Percentiles rank a stretch among this genome's conserved stretches.
Evolutionary conservation across 30 jellyfish, hydroid and myxozoan species (phyloP).

Genomic region (Aurelia aurita): DNA sequence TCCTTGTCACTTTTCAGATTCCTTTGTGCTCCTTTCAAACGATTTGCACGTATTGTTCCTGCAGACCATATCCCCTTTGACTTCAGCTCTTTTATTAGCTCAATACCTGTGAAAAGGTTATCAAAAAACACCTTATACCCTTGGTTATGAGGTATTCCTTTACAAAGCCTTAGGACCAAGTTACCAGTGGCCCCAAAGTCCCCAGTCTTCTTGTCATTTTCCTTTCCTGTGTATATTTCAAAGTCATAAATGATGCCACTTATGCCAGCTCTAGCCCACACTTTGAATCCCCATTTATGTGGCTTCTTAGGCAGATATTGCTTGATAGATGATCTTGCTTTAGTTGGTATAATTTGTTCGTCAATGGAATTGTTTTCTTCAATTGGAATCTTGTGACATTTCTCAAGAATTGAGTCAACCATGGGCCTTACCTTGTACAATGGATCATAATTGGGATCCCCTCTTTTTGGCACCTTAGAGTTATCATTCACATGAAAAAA

Average conservation of each 20-base stretch:
- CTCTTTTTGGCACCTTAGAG: too few relatives aligned
- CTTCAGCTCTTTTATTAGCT: background rate
- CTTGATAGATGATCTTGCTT: conserved; percentile 16
- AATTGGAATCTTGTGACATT: conserved; percentile 1
- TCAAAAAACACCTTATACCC: too few relatives aligned
- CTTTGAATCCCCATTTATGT: conserved; percentile 15
- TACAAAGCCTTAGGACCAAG: conserved; percentile 21
- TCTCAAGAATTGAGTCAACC: background rate
- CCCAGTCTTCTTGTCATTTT: background rate
- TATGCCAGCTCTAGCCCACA: conserved; percentile 23
- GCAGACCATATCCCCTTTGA: background rate
- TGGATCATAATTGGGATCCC: too few relatives aligned
- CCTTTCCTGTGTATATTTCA: conserved; percentile 20
- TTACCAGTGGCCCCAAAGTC: conserved; percentile 24
- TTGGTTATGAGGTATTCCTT: too few relatives aligned
- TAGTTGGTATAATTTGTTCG: conserved; percentile 5
- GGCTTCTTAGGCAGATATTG: conserved; percentile 13
- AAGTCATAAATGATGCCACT: conserved; percentile 15
- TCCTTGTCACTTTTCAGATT: background rate
- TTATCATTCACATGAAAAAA: too few relatives aligned
- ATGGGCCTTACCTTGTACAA: background rate
- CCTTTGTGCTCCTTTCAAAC: background rate
- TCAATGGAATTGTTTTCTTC: background rate
- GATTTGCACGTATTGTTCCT: conserved; percentile 4
- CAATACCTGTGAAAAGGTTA: background rate